These are phyloP conservation scores for Heliconius charithonia DNA, from an alignment of 2,888 invertebrate genomes.

Conservation along the genomic window DNA sequence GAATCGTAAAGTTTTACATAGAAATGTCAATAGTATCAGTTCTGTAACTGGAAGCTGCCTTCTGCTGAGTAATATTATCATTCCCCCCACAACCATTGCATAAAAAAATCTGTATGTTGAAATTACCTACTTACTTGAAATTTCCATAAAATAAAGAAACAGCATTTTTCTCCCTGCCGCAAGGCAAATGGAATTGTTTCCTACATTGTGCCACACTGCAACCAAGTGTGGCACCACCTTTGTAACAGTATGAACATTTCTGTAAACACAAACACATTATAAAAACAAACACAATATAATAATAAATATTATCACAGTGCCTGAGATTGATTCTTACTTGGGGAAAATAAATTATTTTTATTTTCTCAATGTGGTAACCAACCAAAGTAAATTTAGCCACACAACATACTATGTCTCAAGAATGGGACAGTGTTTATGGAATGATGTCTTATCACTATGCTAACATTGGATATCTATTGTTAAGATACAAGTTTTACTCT, in stretches of 20 bases:
- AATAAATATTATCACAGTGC: no score
- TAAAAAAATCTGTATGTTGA: neutral
- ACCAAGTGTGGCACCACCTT: constrained; percentile 87
- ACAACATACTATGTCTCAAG: no score
- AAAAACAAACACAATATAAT: no score
- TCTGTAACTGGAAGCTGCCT: neutral
- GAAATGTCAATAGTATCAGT: neutral
- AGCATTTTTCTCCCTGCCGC: constrained; percentile 86
- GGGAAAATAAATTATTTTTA: no score
- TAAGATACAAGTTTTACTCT: no score
- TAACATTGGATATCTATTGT: no score
- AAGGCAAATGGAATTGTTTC: constrained; percentile 89
- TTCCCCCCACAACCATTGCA: neutral
- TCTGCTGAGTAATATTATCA: neutral
- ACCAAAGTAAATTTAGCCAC: no score
- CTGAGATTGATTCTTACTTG: no score
- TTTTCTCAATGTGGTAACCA: no score
- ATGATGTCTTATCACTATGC: no score
- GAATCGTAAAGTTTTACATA: neutral
- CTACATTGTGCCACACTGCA: constrained; percentile 87
- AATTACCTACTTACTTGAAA: constrained; percentile 72
- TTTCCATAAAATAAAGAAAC: constrained; percentile 86
- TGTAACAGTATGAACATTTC: constrained; percentile 88
- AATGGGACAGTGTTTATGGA: no score
- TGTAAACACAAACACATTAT: no score